A percentile compares a stretch with the other conserved stretches of the same genome.
Conservation (phyloP, 2,113 vertebrate species). For the Callipepla squamata region DNA sequence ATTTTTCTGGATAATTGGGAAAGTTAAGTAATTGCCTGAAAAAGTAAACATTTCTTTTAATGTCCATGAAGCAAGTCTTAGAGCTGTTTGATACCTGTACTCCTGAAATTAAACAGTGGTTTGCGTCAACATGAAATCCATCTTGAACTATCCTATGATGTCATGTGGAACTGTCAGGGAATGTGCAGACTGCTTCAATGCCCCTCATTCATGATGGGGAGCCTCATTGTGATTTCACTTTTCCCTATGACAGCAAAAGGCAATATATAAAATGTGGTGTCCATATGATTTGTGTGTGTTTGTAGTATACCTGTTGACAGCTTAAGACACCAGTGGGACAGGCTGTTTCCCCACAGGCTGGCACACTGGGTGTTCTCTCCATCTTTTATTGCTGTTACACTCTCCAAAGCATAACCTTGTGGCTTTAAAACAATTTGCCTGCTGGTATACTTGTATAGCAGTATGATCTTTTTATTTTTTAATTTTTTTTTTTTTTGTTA, state of each 20-base stretch:
- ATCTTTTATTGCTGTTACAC: not conserved
- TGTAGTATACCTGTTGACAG: constrained; percentile 48
- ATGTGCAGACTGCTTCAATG: constrained; percentile 56
- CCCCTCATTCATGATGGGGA: constrained; percentile 70
- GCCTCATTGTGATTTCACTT: constrained; percentile 70
- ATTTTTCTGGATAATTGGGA: constrained; percentile 75
- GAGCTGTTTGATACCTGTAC: constrained; percentile 63
- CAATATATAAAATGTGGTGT: constrained; percentile 59
- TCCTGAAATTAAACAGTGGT: constrained; percentile 67
- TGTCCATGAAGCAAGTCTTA: constrained; percentile 56
- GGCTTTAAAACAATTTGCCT: constrained; percentile 5
- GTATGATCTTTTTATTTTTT: not conserved
- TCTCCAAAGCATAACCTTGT: not conserved
- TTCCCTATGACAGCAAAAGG: constrained; percentile 30
- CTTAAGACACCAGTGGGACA: constrained; percentile 38
- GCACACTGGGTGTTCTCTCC: not conserved
- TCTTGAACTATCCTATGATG: constrained; percentile 71
- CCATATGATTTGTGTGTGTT: constrained; percentile 69
- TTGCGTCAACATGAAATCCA: constrained; percentile 69
- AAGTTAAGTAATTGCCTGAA: constrained; percentile 77
- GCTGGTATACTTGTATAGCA: not conserved
- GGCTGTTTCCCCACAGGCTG: not conserved
- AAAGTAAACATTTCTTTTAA: constrained; percentile 78
- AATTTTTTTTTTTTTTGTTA: not conserved
- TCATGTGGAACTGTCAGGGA: constrained; percentile 62